These are phyloP conservation scores for Anastrepha ludens DNA, from an alignment of 1,140 invertebrate genomes.

Conservation along the genomic window DNA sequence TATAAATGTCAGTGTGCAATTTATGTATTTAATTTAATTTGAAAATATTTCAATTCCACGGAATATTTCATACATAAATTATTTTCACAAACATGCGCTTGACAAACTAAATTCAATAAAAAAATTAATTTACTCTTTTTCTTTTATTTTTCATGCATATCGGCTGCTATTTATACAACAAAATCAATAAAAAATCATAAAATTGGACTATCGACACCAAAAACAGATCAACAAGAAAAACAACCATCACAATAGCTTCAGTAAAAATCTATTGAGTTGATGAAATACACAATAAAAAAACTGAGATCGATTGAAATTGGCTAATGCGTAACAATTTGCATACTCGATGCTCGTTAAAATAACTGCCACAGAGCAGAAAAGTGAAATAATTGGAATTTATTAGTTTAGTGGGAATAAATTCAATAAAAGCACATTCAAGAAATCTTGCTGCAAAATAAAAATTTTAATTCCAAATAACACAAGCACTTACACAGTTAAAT, in stretches of 20 bases:
- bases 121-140: background rate
- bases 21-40: background rate
- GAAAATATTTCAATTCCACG: background rate
- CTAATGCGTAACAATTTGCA: background rate
- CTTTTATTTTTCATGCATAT: slow-evolving; percentile 49
- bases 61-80: slow-evolving; percentile 17
- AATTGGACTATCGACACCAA: background rate
- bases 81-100: background rate
- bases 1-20: background rate
- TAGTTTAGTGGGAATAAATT: background rate
- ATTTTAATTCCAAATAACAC: too few species aligned
- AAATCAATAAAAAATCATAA: slow-evolving; percentile 2
- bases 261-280: background rate
- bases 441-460: background rate
- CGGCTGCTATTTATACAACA: slow-evolving; percentile 34
- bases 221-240: slow-evolving; percentile 1
- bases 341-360: background rate
- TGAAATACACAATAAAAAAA: slow-evolving; percentile 14
- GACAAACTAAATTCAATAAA: slow-evolving; percentile 11
- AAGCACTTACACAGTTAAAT: too few species aligned
- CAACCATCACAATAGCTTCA: background rate
- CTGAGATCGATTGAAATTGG: slow-evolving; percentile 17
- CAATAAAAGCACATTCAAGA: background rate
- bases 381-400: background rate
- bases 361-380: background rate